phyloP scores from a whole-genome alignment of 2,888 invertebrate genomes.

The Bugulina stolonifera region DNA sequence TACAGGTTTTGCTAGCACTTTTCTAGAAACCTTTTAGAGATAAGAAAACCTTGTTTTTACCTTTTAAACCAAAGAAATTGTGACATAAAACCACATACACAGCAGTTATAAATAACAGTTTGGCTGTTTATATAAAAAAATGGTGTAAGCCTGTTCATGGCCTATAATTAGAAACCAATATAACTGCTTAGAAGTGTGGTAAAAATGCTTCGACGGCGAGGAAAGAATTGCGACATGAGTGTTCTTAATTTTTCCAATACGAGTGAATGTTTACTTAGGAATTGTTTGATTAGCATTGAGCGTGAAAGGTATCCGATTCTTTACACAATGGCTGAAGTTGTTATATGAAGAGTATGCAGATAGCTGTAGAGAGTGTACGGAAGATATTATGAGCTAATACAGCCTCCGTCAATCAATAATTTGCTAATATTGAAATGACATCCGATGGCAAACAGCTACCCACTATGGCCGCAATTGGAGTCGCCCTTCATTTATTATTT shows the following conservation, averaged over 20 bases:
- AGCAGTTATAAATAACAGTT: too few species aligned
- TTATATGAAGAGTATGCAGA: not conserved
- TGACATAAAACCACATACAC: too few species aligned
- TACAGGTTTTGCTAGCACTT: too few species aligned
- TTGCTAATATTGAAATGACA: not conserved
- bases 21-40: too few species aligned
- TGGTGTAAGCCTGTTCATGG: too few species aligned
- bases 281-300: constrained; percentile 22
- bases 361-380: too few species aligned
- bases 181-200: not conserved
- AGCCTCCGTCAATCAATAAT: constrained; percentile 5
- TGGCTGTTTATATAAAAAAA: too few species aligned
- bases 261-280: not conserved
- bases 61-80: too few species aligned
- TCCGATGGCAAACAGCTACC: constrained; percentile 1
- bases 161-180: not conserved
- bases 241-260: not conserved
- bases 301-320: constrained; percentile 2
- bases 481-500: not conserved
- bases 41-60: too few species aligned
- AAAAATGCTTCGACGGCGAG: not conserved
- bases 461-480: not conserved
- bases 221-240: not conserved
- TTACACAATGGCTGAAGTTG: not conserved
- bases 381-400: not conserved